A percentile compares a stretch with the other conserved stretches of the same genome.
These are phyloP conservation scores for Caprella mutica DNA, from an alignment of 2,888 invertebrate species.

Conservation along the genomic window DNA sequence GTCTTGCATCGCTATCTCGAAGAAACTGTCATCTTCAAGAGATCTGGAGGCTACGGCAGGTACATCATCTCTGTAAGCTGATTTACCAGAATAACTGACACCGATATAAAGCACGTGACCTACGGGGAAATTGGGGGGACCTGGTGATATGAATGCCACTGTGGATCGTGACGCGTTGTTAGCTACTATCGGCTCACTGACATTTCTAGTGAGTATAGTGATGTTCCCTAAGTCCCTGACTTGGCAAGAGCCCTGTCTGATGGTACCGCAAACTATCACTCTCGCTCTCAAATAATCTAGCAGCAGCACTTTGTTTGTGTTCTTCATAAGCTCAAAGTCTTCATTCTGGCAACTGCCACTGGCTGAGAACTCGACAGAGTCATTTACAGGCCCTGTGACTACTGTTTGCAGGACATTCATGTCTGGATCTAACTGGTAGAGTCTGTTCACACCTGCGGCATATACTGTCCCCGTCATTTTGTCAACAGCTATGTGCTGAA, in stretches of 20 bases:
- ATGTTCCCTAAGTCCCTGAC: conserved; percentile 82
- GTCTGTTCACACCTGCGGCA: conserved; percentile 81
- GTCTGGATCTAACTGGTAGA: conserved; percentile 82
- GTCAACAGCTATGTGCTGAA: conserved; percentile 84
- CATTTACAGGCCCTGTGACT: conserved; percentile 73
- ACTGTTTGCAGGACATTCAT: conserved; percentile 52
- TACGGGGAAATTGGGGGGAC: conserved; percentile 80
- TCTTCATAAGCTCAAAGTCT: conserved; percentile 52
- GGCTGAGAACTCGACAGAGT: conserved; percentile 78
- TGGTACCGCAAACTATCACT: conserved; percentile 80
- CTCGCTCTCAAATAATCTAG: conserved; percentile 82
- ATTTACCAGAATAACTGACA: conserved; percentile 82
- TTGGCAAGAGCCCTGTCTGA: conserved; percentile 81
- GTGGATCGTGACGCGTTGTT: conserved; percentile 91
- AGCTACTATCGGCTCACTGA: conserved; percentile 82
- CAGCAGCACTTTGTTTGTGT: conserved; percentile 85
- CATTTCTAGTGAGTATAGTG: conserved; percentile 62
- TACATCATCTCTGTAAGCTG: conserved; percentile 82
- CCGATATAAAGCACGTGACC: conserved; percentile 85
- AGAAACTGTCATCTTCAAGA: conserved; percentile 72
- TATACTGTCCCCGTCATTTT: conserved; percentile 77
- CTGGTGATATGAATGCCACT: conserved; percentile 91
- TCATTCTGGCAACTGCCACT: conserved; percentile 49
- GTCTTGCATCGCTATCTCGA: conserved; percentile 79
- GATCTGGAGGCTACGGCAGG: conserved; percentile 87